Evolutionary conservation across 2,888 invertebrate species (phyloP).

Genomic region (Hecatera dysodea): DNA sequence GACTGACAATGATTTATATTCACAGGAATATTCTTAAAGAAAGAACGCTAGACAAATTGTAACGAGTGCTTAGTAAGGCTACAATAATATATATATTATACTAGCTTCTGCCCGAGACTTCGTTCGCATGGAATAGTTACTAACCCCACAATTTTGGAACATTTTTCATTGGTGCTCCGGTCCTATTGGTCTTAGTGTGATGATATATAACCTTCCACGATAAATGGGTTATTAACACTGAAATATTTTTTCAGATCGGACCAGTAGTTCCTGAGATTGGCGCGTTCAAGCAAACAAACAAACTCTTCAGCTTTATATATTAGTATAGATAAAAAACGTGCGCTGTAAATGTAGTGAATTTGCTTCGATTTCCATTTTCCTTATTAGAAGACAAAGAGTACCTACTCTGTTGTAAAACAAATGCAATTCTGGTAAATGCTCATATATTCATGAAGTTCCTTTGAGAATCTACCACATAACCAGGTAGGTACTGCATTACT

Average conservation of each 20-base stretch:
- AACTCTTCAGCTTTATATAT: too few relatives aligned
- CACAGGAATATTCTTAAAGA: neutral
- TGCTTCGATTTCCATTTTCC: slow-evolving; percentile 3
- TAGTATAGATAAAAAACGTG: neutral
- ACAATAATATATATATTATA: too few relatives aligned
- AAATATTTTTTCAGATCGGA: too few relatives aligned
- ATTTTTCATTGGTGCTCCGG: too few relatives aligned
- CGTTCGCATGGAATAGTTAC: too few relatives aligned
- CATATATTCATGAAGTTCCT: neutral
- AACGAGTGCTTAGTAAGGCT: neutral
- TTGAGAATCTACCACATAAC: neutral
- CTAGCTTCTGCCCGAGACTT: too few relatives aligned
- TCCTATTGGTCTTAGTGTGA: too few relatives aligned
- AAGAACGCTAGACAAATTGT: neutral
- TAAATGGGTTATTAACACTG: too few relatives aligned
- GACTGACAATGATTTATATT: slow-evolving; percentile 3
- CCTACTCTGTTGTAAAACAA: neutral
- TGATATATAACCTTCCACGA: too few relatives aligned
- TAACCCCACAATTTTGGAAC: too few relatives aligned
- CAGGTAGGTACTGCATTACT: slow-evolving; percentile 4
- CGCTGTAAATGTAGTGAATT: neutral
- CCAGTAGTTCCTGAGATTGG: too few relatives aligned
- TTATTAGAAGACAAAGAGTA: neutral
- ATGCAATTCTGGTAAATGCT: neutral
- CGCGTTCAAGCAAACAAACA: too few relatives aligned